A percentile compares a stretch with the other conserved stretches of the same genome.
These are phyloP conservation scores for Ciona savignyi DNA, from an alignment of 23 tunicate species.

Conservation along the genomic window DNA sequence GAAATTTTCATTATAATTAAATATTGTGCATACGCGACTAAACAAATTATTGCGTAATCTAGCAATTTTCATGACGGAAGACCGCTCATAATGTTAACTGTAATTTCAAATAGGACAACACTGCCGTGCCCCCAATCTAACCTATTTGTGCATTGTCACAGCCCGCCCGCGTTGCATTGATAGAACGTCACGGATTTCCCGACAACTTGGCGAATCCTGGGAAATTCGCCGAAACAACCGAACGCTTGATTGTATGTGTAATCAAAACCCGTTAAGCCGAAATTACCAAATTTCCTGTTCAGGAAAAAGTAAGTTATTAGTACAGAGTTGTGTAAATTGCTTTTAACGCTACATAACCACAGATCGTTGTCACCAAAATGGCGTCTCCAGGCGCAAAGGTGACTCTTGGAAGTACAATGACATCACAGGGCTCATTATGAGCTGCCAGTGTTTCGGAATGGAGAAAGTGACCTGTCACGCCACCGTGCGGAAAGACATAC, in stretches of 20 bases:
- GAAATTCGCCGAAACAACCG: constrained; percentile 17
- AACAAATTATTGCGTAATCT: no score
- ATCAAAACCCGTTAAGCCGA: constrained; percentile 9
- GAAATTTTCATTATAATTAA: no score
- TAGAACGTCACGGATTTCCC: constrained; percentile 12
- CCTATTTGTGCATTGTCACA: no score
- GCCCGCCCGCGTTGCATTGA: no score
- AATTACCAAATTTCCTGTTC: constrained; percentile 47
- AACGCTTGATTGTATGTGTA: constrained; percentile 71
- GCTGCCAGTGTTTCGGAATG: constrained; percentile 47
- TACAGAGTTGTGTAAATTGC: not conserved
- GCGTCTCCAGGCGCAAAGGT: constrained; percentile 42
- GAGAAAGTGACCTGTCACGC: constrained; percentile 56
- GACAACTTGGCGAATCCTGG: constrained; percentile 25
- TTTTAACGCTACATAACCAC: not conserved
- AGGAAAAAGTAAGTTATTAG: constrained; percentile 25
- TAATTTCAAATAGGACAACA: no score
- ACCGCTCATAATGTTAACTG: no score
- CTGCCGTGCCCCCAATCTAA: no score
- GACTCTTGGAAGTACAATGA: constrained; percentile 34
- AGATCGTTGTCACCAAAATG: constrained; percentile 78
- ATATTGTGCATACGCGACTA: no score
- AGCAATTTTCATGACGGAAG: no score
- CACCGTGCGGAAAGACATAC: constrained; percentile 35
- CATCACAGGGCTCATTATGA: constrained; percentile 43